Evolutionary conservation across 2,888 invertebrate genomes (phyloP), one percentile per base, ranked within the genome.

Genomic region (Diarsia brunnea): DNA sequence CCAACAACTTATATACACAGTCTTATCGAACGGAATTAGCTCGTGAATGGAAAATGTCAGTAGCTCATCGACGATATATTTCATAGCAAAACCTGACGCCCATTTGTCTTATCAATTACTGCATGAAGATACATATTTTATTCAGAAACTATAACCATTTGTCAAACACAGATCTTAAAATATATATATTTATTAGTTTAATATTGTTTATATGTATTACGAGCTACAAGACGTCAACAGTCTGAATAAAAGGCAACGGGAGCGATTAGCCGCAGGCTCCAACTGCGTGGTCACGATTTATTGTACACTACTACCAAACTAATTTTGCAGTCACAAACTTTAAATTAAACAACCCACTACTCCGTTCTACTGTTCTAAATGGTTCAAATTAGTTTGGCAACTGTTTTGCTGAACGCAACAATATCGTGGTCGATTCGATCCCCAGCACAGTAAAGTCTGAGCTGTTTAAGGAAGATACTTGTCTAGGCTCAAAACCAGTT

Each of bases 271-370:
- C 93, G 83, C 84, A 87, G 95, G 96, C 95, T 87, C 88, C 89
- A 89, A 91, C 91, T 91, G 92, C 93, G 91, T 92, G 92, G 92
- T 95, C 95, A 96, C 95, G 95, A 95, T 93, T 95, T 93, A 94
- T 93, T 90, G 90, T 91, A 90, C 90, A 89, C 89, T 87, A 84
- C 84, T 89, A 91, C 92, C 88, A 91, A 90, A 90, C 90, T 91
- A 89, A 90, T 88, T 88, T 87, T 90, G 84, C 91, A 90, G 88
- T 88, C 82, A 73, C 81, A 86, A 86, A 87, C 78, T 76, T 81
- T 78, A 82, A 88, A 90, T 87, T 84, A 86, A 88, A 87, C 86
- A 87, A 89, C 85, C 88, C 81, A 85, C 86, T 86, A 69, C 84
- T 79, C 84, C 84, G 89, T 89, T 79, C 67, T 75, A 78, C 73